Evolutionary conservation across 30 jellyfish, hydroid and myxozoan species (phyloP).

Genomic region (Turritopsis dohrnii): DNA sequence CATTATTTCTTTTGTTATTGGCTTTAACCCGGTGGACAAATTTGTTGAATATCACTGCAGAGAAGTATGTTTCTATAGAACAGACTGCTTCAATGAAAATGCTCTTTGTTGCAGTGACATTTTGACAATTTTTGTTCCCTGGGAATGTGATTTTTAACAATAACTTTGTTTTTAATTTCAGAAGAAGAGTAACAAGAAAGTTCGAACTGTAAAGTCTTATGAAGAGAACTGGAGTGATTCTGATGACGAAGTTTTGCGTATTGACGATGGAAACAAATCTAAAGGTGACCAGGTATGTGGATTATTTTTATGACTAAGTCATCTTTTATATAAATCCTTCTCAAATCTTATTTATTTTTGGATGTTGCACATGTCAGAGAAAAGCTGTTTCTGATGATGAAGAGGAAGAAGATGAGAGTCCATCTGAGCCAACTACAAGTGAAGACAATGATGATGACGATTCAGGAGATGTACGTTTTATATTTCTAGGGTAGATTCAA

Average conservation of each 20-base stretch:
- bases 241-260: constrained; percentile 62
- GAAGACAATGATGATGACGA: constrained; percentile 10
- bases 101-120: no score
- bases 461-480: constrained; percentile 17
- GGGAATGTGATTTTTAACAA: neutral
- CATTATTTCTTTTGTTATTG: no score
- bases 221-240: constrained; percentile 44
- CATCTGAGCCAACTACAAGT: constrained; percentile 21
- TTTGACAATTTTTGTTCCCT: no score
- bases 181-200: constrained; percentile 33
- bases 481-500: neutral
- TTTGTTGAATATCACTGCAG: no score
- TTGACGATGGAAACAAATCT: constrained; percentile 35
- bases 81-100: no score
- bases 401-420: constrained; percentile 9
- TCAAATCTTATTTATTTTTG: no score
- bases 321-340: no score
- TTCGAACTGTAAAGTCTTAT: constrained; percentile 31
- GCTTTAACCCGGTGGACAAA: no score
- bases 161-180: neutral
- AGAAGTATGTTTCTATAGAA: no score
- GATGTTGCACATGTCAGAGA: neutral
- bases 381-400: constrained; percentile 8
- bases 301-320: neutral
- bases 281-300: constrained; percentile 8